These are phyloP conservation scores for Triplophysa bombifrons DNA, from an alignment of 2,797 vertebrate genomes.

Conservation along the genomic window DNA sequence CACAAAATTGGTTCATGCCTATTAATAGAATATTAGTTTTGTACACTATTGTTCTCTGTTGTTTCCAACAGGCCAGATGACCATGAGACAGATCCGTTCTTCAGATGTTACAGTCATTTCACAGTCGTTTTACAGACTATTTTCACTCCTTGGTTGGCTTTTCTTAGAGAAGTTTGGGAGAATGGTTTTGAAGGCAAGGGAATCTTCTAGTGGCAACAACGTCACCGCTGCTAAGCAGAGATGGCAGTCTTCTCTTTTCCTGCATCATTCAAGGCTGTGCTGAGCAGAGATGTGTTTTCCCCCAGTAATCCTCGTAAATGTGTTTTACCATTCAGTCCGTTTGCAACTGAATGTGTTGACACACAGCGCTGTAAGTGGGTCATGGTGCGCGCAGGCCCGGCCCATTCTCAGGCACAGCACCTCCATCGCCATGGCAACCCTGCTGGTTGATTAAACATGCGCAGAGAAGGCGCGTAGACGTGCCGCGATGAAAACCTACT, in stretches of 20 bases:
- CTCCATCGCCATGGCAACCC: slow-evolving; percentile 92
- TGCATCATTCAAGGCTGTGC: slow-evolving; percentile 65
- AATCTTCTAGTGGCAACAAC: slow-evolving; percentile 1
- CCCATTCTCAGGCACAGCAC: slow-evolving; percentile 82
- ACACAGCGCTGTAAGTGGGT: slow-evolving; percentile 90
- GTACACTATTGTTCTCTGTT: slow-evolving; percentile 59
- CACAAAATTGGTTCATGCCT: slow-evolving; percentile 33
- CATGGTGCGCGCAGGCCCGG: slow-evolving; percentile 82
- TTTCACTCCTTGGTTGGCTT: neutral
- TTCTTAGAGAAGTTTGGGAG: neutral
- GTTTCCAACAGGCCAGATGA: slow-evolving; percentile 23
- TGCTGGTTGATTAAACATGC: slow-evolving; percentile 92
- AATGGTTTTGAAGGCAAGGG: neutral
- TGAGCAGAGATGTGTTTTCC: slow-evolving; percentile 62
- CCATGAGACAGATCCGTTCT: slow-evolving; percentile 36
- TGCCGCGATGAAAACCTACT: slow-evolving; percentile 67
- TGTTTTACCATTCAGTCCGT: slow-evolving; percentile 76
- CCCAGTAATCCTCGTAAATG: slow-evolving; percentile 79
- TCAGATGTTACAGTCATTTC: neutral
- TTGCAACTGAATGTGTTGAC: slow-evolving; percentile 93
- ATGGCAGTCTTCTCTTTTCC: neutral
- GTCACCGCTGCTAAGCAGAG: neutral
- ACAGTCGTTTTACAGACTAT: too few relatives aligned
- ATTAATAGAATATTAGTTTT: slow-evolving; percentile 51
- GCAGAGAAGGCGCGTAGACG: slow-evolving; percentile 72